phyloP scores from a whole-genome alignment of 2,888 invertebrate genomes.

The Laspeyria flexula region DNA sequence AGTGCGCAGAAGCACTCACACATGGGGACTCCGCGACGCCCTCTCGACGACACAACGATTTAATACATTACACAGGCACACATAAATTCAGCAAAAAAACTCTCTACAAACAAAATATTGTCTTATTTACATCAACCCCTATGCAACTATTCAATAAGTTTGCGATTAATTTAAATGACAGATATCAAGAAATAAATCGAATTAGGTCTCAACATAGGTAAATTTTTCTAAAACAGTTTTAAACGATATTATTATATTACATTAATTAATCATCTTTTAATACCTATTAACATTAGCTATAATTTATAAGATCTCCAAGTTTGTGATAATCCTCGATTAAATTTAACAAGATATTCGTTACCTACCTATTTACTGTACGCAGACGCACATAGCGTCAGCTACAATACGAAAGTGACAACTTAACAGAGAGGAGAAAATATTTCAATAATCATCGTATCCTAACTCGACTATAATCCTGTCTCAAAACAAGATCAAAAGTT shows the following conservation, averaged over 20 bases:
- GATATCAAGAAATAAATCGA: conserved; percentile 74
- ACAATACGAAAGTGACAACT: conserved; percentile 72
- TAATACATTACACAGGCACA: conserved; percentile 74
- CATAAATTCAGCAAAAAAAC: conserved; percentile 74
- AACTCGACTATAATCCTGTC: conserved; percentile 79
- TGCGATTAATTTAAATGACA: conserved; percentile 72
- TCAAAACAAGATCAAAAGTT: conserved; percentile 83
- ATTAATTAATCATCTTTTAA: conserved; percentile 80
- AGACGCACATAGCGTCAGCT: conserved; percentile 62
- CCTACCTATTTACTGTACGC: conserved; percentile 79
- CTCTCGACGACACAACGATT: conserved; percentile 54
- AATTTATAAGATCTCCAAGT: conserved; percentile 83
- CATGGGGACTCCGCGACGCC: conserved; percentile 22
- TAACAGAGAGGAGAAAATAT: conserved; percentile 74
- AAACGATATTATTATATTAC: conserved; percentile 80
- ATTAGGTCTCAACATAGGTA: conserved; percentile 82
- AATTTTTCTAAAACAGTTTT: conserved; percentile 85
- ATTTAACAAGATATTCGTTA: conserved; percentile 84
- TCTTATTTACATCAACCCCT: conserved; percentile 78
- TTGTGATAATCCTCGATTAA: conserved; percentile 80
- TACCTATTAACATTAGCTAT: conserved; percentile 85
- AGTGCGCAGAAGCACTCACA: neutral
- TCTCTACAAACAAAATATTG: conserved; percentile 68
- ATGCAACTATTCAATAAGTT: conserved; percentile 76
- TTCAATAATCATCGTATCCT: conserved; percentile 72